Percentiles rank a stretch among this genome's conserved stretches.
These are phyloP conservation scores for Cantharis lateralis DNA, from an alignment of 2,888 invertebrate species.

Conservation along the genomic window DNA sequence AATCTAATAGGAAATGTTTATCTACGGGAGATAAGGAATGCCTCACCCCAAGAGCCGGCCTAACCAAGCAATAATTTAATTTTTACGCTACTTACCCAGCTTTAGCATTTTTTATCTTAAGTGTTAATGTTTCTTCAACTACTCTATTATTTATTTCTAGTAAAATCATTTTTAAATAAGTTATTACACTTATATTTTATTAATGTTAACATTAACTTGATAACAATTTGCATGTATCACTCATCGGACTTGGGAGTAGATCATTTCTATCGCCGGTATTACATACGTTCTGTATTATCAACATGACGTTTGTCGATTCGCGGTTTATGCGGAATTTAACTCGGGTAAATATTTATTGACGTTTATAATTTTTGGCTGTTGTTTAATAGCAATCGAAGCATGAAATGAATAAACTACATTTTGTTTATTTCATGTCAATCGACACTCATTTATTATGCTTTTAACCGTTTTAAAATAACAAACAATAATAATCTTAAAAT, in stretches of 20 bases:
- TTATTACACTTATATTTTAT: conserved; percentile 29
- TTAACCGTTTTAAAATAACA: not conserved
- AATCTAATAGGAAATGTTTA: conserved; percentile 14
- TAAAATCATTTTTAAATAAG: conserved; percentile 76
- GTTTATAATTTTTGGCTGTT: not conserved
- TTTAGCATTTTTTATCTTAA: conserved; percentile 95
- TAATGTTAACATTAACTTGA: conserved; percentile 33
- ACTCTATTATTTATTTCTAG: conserved; percentile 99
- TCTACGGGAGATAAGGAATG: conserved; percentile 22
- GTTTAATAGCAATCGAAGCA: not conserved
- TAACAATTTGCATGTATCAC: conserved; percentile 28
- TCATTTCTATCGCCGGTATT: conserved; percentile 34
- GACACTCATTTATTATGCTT: not conserved
- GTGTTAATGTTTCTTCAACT: conserved; percentile 93
- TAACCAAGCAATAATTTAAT: conserved; percentile 11
- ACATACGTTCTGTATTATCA: conserved; percentile 10
- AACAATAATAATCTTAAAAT: not conserved
- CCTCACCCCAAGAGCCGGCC: conserved; percentile 31
- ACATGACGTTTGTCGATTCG: conserved; percentile 2
- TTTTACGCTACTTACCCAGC: conserved; percentile 83
- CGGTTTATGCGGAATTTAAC: not conserved
- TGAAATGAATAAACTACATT: not conserved
- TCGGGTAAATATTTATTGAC: not conserved
- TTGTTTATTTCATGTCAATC: not conserved
- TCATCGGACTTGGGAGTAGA: conserved; percentile 35